Percentiles rank a stretch among this genome's conserved stretches.
Evolutionary conservation across 2,113 vertebrate species (phyloP).

Genomic region (Bucco capensis): DNA sequence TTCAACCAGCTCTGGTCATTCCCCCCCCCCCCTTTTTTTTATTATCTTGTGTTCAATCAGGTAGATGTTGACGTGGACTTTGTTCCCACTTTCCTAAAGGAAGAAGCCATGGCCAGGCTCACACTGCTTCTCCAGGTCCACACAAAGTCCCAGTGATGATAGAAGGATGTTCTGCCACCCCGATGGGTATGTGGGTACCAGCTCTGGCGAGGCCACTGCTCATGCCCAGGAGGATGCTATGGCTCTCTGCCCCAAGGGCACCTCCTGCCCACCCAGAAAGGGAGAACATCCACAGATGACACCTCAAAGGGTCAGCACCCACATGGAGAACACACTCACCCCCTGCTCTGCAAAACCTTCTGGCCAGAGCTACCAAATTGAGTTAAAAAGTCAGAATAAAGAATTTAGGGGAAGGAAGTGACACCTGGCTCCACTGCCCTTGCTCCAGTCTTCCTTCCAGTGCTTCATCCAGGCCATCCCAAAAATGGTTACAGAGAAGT

Average conservation of each 20-base stretch:
- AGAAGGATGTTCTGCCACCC: background rate
- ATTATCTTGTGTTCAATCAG: background rate
- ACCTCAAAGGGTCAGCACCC: background rate
- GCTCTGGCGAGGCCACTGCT: background rate
- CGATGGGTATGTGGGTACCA: no score
- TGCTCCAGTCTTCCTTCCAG: background rate
- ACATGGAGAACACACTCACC: background rate
- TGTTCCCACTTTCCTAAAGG: background rate
- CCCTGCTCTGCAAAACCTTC: background rate
- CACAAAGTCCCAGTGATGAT: background rate
- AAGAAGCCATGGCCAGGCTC: background rate
- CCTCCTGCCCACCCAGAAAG: background rate
- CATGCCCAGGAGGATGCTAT: background rate
- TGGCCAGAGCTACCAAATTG: accelerated
- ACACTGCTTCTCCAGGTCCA: background rate
- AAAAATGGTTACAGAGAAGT: background rate
- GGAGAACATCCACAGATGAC: background rate
- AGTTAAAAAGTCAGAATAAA: background rate
- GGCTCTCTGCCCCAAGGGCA: background rate
- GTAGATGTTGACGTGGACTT: background rate
- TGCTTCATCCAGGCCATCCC: background rate
- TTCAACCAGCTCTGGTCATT: background rate
- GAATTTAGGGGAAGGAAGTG: background rate
- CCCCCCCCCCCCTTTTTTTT: background rate
- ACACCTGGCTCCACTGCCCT: background rate